Evolutionary conservation across 2,888 invertebrate genomes (phyloP).

Genomic region (Acleris cristana): DNA sequence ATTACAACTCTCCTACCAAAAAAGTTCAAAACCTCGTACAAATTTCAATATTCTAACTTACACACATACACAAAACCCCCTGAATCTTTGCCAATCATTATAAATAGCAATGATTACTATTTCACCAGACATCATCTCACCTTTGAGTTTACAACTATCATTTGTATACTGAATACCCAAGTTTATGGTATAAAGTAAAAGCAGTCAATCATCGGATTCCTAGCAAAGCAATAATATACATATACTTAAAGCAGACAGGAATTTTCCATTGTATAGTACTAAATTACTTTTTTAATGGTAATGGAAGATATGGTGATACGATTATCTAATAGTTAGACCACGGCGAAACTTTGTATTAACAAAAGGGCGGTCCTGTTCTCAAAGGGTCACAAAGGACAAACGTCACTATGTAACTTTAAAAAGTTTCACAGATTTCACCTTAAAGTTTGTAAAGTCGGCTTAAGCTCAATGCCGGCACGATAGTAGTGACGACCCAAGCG

Average conservation of each 20-base stretch:
- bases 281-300: background rate
- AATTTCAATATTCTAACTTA: background rate
- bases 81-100: slow-evolving; percentile 20
- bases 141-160: background rate
- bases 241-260: slow-evolving; percentile 5
- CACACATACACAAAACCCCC: background rate
- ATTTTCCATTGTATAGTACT: background rate
- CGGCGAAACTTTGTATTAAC: no score
- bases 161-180: no score
- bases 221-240: slow-evolving; percentile 11
- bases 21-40: no score
- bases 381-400: no score
- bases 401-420: no score
- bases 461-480: no score
- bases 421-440: no score
- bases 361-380: no score
- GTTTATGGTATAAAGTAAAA: background rate
- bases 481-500: no score
- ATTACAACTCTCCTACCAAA: no score
- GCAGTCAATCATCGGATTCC: background rate
- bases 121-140: background rate
- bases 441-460: no score
- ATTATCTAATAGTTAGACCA: background rate
- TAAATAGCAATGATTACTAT: slow-evolving; percentile 23
- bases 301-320: background rate